Evolutionary conservation across 2,797 vertebrate species (phyloP), one percentile per base, ranked within the genome.

Genomic region (Pristis pectinata): DNA sequence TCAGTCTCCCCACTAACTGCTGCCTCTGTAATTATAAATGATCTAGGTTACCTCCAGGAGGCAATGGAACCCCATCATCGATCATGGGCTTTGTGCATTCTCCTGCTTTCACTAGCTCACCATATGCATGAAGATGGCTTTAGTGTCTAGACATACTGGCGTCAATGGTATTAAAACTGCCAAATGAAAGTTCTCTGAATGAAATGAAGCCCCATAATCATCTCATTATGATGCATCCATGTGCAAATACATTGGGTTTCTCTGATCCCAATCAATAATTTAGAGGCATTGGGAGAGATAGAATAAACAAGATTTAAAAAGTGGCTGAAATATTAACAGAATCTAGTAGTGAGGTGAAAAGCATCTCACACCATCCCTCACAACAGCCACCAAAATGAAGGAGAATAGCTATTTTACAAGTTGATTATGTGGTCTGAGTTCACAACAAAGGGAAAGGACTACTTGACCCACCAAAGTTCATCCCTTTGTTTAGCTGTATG

Each of bases 121-220:
- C 61, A 61, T 59, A 17, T 19, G 56, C 85, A 89, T 89, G 56
- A n/a, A 61, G 85, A 89, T 34, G 34, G 34, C 30, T 34, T 59
- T 37, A 89, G 17, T n/a, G 56, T 61, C 85, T 89, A 89, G 85
- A 89, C 85, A n/a, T 22, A 89, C 56, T 89, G 85, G 85, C n/a
- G 85, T 56, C 85, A 89, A 34, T n/a, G 19, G 85, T 19, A 56
- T 89, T 37, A n/a, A 7, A 89, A 34, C 53, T 89, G 85, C 85
- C 85, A 61, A 89, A 61, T 56, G 49, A 34, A 87, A 87, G 83
- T 87, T 87, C 83, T 56, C 49, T 30, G 53, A 87, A 10, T 87
- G 83, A 87, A 87, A 87, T 89, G 56, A 89, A 89, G 56, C 34
- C 56, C 85, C 53, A 61, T 89, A 89, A 89, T 59, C 56, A 61